Base-by-base conservation (phyloP, 2,888 invertebrate genomes). In the Disparrhopalites patrizii region DNA sequence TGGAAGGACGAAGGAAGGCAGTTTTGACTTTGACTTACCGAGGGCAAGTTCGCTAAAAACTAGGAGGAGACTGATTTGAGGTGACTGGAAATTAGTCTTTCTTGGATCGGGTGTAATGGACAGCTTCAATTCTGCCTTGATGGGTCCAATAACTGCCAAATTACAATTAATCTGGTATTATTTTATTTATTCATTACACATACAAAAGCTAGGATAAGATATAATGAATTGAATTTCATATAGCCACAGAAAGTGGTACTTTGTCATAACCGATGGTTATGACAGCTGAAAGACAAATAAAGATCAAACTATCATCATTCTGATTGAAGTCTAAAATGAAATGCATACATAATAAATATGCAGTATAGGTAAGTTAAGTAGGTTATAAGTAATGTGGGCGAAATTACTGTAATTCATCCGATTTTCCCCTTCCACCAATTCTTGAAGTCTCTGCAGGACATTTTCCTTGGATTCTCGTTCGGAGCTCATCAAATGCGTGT, bases 81-180 rank as follows among this genome's bases (percentile, higher is more conserved):
- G 85, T 80, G 90, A 99, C 74, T 90, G 86, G 7, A 88, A 87
- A 0, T 81, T 82, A 77, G 93, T 92, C 3, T 83, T 82, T 79
- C 97, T 95, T 0, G 99, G 99, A 79, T 94, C 95, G 20, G 93
- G 92, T 79, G 96, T 94, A 57, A 99, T 79, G 78, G 88, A 87
- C 57, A 99, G 81, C 78, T 93, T 89, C 2, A 94, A 91, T 62
- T 88, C 87, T 5, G 93, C 90, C 66, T 89, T 91, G 76, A 99
- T 94, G 67, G 98, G 99, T 25, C 93, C 93, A 79, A 99, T 79
- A 75, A 94, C 91, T 87, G 81, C 78, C 82, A 78, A 70, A 78
- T 80, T 69, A 72, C 65, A 10, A 36, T 36, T 36, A 36, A 36
- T 36, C 13, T 10, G 8, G 36, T 8, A 10, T 10, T n/a, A 2